Conservation (phyloP, 2,797 vertebrate genomes). For the Holocentrus rufus region DNA sequence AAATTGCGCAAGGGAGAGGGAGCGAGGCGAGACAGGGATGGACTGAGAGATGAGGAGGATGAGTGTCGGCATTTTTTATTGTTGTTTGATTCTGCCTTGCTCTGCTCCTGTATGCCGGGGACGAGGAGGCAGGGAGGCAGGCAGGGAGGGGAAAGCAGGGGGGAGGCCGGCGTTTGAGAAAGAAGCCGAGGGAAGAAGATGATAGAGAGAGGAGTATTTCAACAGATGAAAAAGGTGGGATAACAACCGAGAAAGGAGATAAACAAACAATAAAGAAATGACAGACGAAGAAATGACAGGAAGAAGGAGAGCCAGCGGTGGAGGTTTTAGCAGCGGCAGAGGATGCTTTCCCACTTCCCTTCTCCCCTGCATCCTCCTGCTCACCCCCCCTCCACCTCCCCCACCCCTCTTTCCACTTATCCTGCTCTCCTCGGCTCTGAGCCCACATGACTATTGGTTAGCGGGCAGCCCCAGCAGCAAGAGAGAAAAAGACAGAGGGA, state of each 20-base stretch:
- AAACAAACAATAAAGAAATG: conserved; percentile 61
- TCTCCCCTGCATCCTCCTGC: not conserved
- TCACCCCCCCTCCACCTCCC: not conserved
- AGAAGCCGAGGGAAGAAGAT: conserved; percentile 23
- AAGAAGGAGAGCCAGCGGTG: conserved; percentile 1
- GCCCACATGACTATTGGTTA: conserved; percentile 65
- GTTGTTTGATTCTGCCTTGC: conserved; percentile 34
- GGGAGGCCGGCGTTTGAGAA: conserved; percentile 21
- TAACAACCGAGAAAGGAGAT: conserved; percentile 49
- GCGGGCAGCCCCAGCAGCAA: conserved; percentile 54
- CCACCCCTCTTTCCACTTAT: conserved; percentile 44
- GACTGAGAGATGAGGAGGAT: conserved; percentile 21
- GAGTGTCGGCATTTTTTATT: conserved; percentile 32
- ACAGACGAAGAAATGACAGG: conserved; percentile 34
- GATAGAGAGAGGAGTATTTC: conserved; percentile 44
- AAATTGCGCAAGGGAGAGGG: not conserved
- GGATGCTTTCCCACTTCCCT: conserved; percentile 8
- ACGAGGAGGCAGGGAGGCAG: conserved; percentile 36
- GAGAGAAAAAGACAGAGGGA: conserved; percentile 60
- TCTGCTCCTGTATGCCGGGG: conserved; percentile 40
- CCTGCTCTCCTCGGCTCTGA: conserved; percentile 45
- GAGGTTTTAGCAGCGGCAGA: conserved; percentile 12
- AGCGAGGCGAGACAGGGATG: not conserved
- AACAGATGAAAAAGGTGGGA: conserved; percentile 35
- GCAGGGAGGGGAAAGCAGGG: not conserved